Conservation (phyloP, 2,888 invertebrate species). For the Apoderus coryli region DNA sequence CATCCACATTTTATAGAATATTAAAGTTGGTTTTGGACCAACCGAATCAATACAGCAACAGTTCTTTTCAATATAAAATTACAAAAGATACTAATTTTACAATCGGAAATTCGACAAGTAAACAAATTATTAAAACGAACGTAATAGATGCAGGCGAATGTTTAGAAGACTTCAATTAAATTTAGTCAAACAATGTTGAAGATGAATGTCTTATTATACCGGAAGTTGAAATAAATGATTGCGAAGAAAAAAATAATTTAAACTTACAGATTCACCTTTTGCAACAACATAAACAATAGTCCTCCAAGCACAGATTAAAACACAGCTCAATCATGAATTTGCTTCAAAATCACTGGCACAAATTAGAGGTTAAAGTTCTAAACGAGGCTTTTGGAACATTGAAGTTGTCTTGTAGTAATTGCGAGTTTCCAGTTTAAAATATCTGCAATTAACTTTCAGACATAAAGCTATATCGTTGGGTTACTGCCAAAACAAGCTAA, state of each 20-base stretch:
- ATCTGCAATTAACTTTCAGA: too few species aligned
- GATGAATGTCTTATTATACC: background rate
- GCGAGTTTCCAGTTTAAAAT: too few species aligned
- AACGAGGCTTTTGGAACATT: too few species aligned
- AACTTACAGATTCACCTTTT: slow-evolving; percentile 4
- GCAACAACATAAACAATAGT: slow-evolving; percentile 9
- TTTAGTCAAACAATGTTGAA: background rate
- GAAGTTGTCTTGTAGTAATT: too few species aligned
- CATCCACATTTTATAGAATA: slow-evolving; percentile 8
- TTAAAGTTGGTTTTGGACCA: background rate
- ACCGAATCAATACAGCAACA: background rate
- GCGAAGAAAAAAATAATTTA: slow-evolving; percentile 1
- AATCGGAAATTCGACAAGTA: slow-evolving; percentile 1
- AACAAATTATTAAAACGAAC: slow-evolving; percentile 1
- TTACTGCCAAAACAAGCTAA: too few species aligned
- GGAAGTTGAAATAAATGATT: slow-evolving; percentile 3
- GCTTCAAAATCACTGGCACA: too few species aligned
- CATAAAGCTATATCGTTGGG: too few species aligned
- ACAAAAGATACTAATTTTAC: slow-evolving; percentile 2
- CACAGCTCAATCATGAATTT: slow-evolving; percentile 9
- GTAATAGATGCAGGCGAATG: slow-evolving; percentile 1
- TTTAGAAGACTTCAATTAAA: slow-evolving; percentile 1
- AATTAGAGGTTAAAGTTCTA: too few species aligned
- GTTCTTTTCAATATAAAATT: slow-evolving; percentile 2
- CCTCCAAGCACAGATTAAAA: slow-evolving; percentile 6